Evolutionary conservation across 2,888 invertebrate genomes (phyloP), one percentile per base, ranked within the genome.

Genomic region (Aphrophora alni): DNA sequence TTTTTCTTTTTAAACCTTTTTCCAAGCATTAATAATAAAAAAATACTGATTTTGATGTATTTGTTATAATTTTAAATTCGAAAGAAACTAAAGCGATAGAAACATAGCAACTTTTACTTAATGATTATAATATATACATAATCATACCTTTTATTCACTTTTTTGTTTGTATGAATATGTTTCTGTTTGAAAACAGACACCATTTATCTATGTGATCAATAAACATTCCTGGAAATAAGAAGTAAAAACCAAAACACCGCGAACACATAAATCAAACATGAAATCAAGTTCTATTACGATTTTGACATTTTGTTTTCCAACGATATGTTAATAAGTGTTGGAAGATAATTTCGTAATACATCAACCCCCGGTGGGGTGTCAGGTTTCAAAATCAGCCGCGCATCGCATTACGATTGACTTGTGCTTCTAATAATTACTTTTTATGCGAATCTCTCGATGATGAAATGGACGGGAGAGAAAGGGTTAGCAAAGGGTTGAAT

Each of bases 401-500:
- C 59, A 59, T 59, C 0, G 21, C 59, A 7, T 59, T 17, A 59
- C 59, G 59, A 59, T 59, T 21, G 59, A 59, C 59, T 59, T 59
- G 59, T 59, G 59, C 21, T 59, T 59, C 21, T 59, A 59, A 59
- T 59, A 59, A 59, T 59, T n/a, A 59, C 59, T 59, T 59, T 59
- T 59, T 59, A 59, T 59, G 59, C 59, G 59, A 59, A 59, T 59
- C 59, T 59, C 59, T 59, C 59, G 59, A 59, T 59, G 59, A 59
- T 59, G 21, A 59, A 59, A 59, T 59, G 59, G 21, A 59, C 59
- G 59, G 21, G 14, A 59, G 59, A 21, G 59, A 59, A 59, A 59
- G 44, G 44, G 44, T 44, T 44, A 44, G 44, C 12, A 1, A 44
- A 44, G 14, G 59, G 59, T n/a, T 59, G 12, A 21, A 59, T 33